A percentile compares a stretch with the other conserved stretches of the same genome.
phyloP scores from a whole-genome alignment of 2,888 invertebrate species.

The Watsonalla binaria region DNA sequence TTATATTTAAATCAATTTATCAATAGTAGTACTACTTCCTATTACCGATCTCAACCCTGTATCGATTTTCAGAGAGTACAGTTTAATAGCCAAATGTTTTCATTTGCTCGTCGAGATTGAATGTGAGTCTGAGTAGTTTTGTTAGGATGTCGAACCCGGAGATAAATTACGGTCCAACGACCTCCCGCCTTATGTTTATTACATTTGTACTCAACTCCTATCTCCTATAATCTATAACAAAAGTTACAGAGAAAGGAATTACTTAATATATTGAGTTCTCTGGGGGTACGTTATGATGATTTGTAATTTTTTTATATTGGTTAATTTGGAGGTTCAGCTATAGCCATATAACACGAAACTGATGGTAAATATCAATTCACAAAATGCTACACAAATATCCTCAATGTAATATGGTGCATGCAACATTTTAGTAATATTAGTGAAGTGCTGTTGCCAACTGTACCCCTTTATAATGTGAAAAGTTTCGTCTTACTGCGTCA shows the following conservation, averaged over 20 bases:
- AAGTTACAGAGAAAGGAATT: neutral
- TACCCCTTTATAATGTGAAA: constrained; percentile 36
- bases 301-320: no score
- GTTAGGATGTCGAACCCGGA: constrained; percentile 1
- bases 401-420: neutral
- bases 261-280: no score
- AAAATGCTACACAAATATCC: no score
- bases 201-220: neutral
- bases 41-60: neutral
- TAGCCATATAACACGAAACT: no score
- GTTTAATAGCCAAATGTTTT: neutral
- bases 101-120: neutral
- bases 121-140: neutral
- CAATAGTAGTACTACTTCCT: neutral
- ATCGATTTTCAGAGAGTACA: neutral
- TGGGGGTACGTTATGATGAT: no score
- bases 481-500: constrained; percentile 39
- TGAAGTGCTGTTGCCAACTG: constrained; percentile 4
- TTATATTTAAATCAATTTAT: no score
- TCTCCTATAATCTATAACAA: neutral
- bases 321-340: no score
- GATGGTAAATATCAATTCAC: no score
- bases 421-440: neutral
- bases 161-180: constrained; percentile 2
- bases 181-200: neutral